Evolutionary conservation across 2,888 invertebrate species (phyloP), one percentile per base, ranked within the genome.

Genomic region (Xanthia icteritia): DNA sequence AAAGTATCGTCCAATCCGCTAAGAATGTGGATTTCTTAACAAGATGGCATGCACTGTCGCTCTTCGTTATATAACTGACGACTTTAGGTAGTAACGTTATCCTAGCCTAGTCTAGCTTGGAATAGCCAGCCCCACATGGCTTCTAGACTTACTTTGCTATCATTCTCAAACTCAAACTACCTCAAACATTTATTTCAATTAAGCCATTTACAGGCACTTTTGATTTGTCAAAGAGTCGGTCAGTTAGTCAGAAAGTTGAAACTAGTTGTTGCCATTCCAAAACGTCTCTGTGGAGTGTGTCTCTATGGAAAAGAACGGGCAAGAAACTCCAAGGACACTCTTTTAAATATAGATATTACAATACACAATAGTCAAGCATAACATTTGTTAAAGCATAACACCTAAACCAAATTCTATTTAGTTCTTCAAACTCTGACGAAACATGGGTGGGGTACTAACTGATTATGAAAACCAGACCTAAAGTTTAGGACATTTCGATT

Each of bases 11-110:
- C 48, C 56, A 58, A 66, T 54, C 70, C 23, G 3, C 8, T 11
- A 78, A 69, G 74, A 85, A 85, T 77, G 71, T 76, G 63, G 74
- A 81, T 31, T 58, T 85, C 27, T n/a, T 60, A 42, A 20, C 63
- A 61, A 61, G 70, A 81, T 48, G 51, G 60, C 69, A 74, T 74
- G 82, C 85, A 78, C 76, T 79, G 82, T 63, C 64, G 65, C 65
- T 45, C n/a, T 60, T 36, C 6, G 64, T 84, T 81, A 77, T 71
- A 31, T 73, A 81, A 81, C 39, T 13, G 36, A 36, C n/a, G 45
- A 5, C 4, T 60, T n/a, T 63, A 42, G 39, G n/a, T 42, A 66
- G 63, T 56, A 27, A 23, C 48, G 39, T 36, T 23, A 60, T 42
- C 23, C 42, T 56, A 65, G 31, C 20, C 15, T 23, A 27, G 45